Base-by-base conservation (phyloP, 1,140 invertebrate genomes). In the Hirudo medicinalis region DNA sequence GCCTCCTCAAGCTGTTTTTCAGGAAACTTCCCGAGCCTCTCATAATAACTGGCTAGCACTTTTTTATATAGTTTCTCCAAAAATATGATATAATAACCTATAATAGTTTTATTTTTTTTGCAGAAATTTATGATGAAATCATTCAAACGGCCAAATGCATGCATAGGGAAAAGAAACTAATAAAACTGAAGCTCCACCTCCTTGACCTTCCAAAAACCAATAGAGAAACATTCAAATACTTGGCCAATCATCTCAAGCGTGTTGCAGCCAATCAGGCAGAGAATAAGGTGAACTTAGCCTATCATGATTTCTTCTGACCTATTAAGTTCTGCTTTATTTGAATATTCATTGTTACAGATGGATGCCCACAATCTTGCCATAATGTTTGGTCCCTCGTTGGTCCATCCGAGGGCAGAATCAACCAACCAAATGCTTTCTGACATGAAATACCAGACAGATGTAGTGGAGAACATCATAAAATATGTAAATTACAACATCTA, bases 1-100 rank as follows among this genome's bases (percentile, higher is more conserved):
- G 77, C 71, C 83, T 97, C 67, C 83, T 97, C n/a, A 97, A 97
- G 81, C 87, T 90, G 0, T 97, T 94, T 82, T 91, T 97, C 79
- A 86, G 93, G 54, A 89, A 90, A 74, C 85, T 97, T 72, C 93
- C 93, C 2, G 92, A 97, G 78, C 91, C 92, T 3, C 84, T 97
- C 29, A 85, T 97, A 66, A 94, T 93, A 0, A 87, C 88, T 57
- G 87, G 77, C 77, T 72, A 75, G 69, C 19, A 49, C 1, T 2
- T 22, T 20, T 25, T 20, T n/a, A n/a, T n/a, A 49, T 53, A 20
- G 53, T 53, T 53, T 9, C 15, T 54, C 15, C 43, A 69, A 20
- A 20, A 70, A 49, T 70, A 68, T n/a, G 4, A 11, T 25, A 25
- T 25, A 36, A 36, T 6, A 36, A 36, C 32, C 32, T 3, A 6